A percentile compares a stretch with the other conserved stretches of the same genome.
Conservation (phyloP, 1,140 invertebrate genomes). For the Stegodyphus mimosarum region DNA sequence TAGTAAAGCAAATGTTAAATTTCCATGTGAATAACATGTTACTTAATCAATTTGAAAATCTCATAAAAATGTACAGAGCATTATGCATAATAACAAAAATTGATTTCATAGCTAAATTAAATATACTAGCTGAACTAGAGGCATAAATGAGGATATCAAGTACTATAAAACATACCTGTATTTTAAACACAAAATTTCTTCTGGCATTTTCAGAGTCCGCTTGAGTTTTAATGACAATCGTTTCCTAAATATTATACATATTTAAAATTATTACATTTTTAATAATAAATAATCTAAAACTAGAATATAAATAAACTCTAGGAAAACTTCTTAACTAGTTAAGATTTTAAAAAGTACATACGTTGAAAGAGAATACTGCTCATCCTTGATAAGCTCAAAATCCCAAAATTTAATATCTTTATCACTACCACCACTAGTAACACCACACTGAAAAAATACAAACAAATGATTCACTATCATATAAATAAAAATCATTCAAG, state of each 20-base stretch:
- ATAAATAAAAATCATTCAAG: background rate
- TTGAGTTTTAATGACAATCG: constrained; percentile 83
- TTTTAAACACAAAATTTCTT: constrained; percentile 82
- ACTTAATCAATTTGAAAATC: too few relatives aligned
- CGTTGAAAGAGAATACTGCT: constrained; percentile 21
- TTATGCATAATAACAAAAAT: too few relatives aligned
- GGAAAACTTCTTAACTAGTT: background rate
- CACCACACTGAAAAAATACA: constrained; percentile 72
- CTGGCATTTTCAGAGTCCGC: constrained; percentile 86
- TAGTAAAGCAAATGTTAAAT: too few relatives aligned
- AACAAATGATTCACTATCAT: background rate
- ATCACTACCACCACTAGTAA: constrained; percentile 88
- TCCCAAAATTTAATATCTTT: constrained; percentile 94
- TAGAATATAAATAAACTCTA: background rate
- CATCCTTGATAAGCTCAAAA: constrained; percentile 77
- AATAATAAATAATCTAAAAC: background rate
- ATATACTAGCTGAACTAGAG: too few relatives aligned
- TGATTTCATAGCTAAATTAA: too few relatives aligned
- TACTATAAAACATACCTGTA: constrained; percentile 23
- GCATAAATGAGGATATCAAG: too few relatives aligned
- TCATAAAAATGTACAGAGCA: too few relatives aligned
- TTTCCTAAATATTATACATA: constrained; percentile 69
- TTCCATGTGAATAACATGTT: too few relatives aligned
- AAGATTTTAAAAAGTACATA: background rate
- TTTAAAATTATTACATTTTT: background rate